Evolutionary conservation across 2,888 invertebrate genomes (phyloP), one percentile per base, ranked within the genome.

Genomic region (Ennomos quercinarius): DNA sequence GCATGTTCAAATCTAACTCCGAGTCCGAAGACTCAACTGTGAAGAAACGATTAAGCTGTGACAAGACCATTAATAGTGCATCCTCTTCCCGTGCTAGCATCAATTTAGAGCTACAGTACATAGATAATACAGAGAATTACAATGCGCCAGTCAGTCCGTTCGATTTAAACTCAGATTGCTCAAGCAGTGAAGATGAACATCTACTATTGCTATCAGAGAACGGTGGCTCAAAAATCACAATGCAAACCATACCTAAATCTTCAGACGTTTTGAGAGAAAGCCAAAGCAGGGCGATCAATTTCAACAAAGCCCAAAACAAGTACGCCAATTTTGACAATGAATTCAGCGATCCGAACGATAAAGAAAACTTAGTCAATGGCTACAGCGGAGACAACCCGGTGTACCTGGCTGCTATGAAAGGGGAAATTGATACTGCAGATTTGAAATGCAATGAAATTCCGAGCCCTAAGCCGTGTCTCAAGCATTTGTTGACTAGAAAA

Each of bases 141-240:
- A 81, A 78, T 9, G 72, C 74, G 0, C 82, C 73, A 9, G 83
- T 87, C 9, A 87, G 87, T 51, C 81, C 84, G 1, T 82, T 81
- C 64, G 82, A 84, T 46, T 10, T 91, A 0, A 80, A 93, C 66
- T 81, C 93, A 0, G 93, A 93, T 48, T 89, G 91, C 35, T 93
- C 93, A 0, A 90, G 90, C 61, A 91, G 91, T 41, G 93, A 93
- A 73, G 93, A 93, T 43, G 93, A 93, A 46, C 89, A 93, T 52
- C 52, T 93, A 9, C 84, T 93, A 86, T 68, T 93, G 3, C 65
- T 93, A 9, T 89, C 93, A 0, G 93, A 93, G 64, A 89, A 92
- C 44, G 91, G 87, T 0, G 91, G 89, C 0, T 86, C 91, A 0
- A 92, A 90, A 69, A 93, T 93, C 1, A 93, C 93, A 0, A 93